Conservation (phyloP, 1,140 invertebrate genomes). For the Muscidifurax raptorellus region DNA sequence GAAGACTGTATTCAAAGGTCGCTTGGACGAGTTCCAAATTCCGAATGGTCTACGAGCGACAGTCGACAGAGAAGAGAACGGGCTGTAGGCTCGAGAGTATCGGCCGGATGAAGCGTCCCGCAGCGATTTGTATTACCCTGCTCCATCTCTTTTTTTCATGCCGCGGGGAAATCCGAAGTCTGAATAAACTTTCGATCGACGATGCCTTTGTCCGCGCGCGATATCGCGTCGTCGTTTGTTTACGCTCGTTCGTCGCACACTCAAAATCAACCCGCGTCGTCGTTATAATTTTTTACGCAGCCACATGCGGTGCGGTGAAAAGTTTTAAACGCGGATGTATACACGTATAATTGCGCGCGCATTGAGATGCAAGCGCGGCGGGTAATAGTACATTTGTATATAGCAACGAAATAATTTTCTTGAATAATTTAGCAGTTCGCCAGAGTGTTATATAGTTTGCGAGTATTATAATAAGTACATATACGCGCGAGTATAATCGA, state of each 20-base stretch:
- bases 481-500: not conserved
- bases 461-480: conserved; percentile 11
- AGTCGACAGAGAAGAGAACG: conserved; percentile 40
- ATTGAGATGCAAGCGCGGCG: not conserved
- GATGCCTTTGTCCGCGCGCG: conserved; percentile 41
- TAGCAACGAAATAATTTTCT: conserved; percentile 10
- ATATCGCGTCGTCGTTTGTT: conserved; percentile 53
- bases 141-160: conserved; percentile 11
- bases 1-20: conserved; percentile 72
- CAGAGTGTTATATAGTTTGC: not conserved
- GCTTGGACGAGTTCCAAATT: conserved; percentile 73
- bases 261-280: not conserved
- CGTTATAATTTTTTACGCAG: not conserved
- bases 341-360: not conserved
- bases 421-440: conserved; percentile 14
- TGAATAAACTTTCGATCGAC: conserved; percentile 32
- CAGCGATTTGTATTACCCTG: conserved; percentile 50
- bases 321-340: not conserved
- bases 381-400: not conserved
- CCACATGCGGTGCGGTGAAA: not conserved
- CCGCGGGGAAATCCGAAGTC: conserved; percentile 6
- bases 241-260: not conserved
- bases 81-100: conserved; percentile 10
- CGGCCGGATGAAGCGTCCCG: conserved; percentile 44
- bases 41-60: conserved; percentile 66